Conservation (phyloP, 2,888 invertebrate genomes). For the Lepidochitona cinerea region DNA sequence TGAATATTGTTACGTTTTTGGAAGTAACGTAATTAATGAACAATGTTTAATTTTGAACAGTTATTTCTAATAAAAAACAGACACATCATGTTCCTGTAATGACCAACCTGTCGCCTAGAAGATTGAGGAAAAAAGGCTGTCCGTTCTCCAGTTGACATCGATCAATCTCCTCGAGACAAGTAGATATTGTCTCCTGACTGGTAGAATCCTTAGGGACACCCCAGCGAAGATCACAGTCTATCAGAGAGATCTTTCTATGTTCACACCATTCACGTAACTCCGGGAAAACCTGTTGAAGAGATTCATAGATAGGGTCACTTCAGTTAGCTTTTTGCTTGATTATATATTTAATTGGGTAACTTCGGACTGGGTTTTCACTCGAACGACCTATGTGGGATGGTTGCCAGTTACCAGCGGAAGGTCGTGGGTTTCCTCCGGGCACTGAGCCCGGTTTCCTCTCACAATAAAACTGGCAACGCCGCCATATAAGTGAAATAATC, state of each 20-base stretch:
- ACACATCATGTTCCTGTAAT: no score
- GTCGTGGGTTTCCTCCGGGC: no score
- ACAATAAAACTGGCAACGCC: no score
- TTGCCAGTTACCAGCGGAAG: no score
- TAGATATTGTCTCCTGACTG: constrained; percentile 55
- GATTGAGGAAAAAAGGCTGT: constrained; percentile 64
- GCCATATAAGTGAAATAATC: no score
- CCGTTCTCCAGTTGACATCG: constrained; percentile 59
- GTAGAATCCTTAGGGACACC: constrained; percentile 68
- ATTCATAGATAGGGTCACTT: neutral
- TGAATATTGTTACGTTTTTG: no score
- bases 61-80: no score
- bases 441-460: no score
- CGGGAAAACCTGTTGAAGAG: constrained; percentile 56
- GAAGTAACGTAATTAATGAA: no score
- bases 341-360: neutral
- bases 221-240: constrained; percentile 70
- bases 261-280: constrained; percentile 65
- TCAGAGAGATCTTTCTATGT: constrained; percentile 50
- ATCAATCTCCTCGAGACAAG: constrained; percentile 68
- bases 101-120: constrained; percentile 61
- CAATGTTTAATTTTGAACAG: no score
- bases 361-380: no score
- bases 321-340: neutral
- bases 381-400: no score